phyloP scores from a whole-genome alignment of 23 tunicate species.

The Styela plicata region DNA sequence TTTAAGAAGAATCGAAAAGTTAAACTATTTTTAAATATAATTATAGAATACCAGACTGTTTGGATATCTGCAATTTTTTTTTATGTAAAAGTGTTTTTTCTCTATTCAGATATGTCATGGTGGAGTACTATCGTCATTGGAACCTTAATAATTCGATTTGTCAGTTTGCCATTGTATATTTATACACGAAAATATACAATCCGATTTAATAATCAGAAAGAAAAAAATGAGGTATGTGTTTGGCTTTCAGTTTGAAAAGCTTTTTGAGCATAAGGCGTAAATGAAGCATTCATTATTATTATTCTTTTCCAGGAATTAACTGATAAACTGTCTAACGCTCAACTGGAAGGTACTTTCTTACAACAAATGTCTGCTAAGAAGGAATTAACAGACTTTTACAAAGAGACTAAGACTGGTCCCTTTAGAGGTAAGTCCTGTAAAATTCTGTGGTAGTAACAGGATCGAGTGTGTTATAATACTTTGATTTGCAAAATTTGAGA shows the following conservation, averaged over 20 bases:
- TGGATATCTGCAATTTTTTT: too few species aligned
- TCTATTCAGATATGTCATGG: conserved; percentile 54
- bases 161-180: conserved; percentile 47
- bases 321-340: conserved; percentile 1
- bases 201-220: conserved; percentile 29
- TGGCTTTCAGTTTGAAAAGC: not conserved
- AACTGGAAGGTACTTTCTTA: not conserved
- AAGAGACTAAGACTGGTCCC: conserved; percentile 34
- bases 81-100: too few species aligned
- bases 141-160: conserved; percentile 46
- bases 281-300: too few species aligned
- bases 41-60: too few species aligned
- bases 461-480: not conserved
- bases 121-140: conserved; percentile 62
- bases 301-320: not conserved
- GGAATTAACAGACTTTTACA: conserved; percentile 20
- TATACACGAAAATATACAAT: conserved; percentile 30
- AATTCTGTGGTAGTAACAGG: not conserved
- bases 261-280: too few species aligned
- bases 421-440: conserved; percentile 26
- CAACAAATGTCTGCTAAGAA: conserved; percentile 1
- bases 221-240: conserved; percentile 27
- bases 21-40: too few species aligned
- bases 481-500: not conserved
- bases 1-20: too few species aligned